Percentiles rank a stretch among this genome's conserved stretches.
Conservation (phyloP, 2,888 invertebrate species). For the Choreutis nemorana region DNA sequence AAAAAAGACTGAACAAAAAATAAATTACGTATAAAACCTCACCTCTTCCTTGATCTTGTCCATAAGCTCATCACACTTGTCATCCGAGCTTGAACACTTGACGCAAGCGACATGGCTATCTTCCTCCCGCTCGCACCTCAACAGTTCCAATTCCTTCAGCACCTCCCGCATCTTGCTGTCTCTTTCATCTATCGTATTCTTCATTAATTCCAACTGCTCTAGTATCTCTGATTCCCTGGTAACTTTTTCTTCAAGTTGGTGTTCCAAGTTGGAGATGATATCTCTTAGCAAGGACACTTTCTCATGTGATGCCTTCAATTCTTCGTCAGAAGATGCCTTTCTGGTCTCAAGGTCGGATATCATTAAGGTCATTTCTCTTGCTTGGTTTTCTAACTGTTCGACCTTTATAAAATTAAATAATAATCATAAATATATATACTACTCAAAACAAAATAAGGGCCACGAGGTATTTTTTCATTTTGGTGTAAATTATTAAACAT, state of each 20-base stretch:
- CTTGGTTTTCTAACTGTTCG: constrained; percentile 79
- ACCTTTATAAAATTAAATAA: constrained; percentile 65
- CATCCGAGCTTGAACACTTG: constrained; percentile 33
- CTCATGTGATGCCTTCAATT: constrained; percentile 77
- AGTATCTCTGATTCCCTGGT: constrained; percentile 69
- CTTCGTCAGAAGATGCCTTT: constrained; percentile 72
- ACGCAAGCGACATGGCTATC: constrained; percentile 38
- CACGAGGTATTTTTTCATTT: too few species aligned
- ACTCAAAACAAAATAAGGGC: too few species aligned
- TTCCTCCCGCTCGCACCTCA: constrained; percentile 50
- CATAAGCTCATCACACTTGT: constrained; percentile 26
- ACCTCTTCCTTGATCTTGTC: constrained; percentile 49
- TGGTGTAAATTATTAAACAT: too few species aligned
- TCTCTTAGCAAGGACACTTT: constrained; percentile 79
- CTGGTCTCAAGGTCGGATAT: constrained; percentile 69
- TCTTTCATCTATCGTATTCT: constrained; percentile 61
- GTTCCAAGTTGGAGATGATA: constrained; percentile 79
- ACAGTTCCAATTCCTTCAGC: constrained; percentile 58
- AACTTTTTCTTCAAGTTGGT: constrained; percentile 74
- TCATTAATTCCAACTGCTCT: constrained; percentile 66
- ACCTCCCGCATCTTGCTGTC: constrained; percentile 64
- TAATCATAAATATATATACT: too few species aligned
- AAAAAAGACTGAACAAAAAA: background rate
- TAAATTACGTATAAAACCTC: constrained; percentile 7
- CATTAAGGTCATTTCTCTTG: constrained; percentile 72